Percentiles rank a stretch among this genome's conserved stretches.
phyloP scores from a whole-genome alignment of 2,113 vertebrate genomes.

The Ia io region DNA sequence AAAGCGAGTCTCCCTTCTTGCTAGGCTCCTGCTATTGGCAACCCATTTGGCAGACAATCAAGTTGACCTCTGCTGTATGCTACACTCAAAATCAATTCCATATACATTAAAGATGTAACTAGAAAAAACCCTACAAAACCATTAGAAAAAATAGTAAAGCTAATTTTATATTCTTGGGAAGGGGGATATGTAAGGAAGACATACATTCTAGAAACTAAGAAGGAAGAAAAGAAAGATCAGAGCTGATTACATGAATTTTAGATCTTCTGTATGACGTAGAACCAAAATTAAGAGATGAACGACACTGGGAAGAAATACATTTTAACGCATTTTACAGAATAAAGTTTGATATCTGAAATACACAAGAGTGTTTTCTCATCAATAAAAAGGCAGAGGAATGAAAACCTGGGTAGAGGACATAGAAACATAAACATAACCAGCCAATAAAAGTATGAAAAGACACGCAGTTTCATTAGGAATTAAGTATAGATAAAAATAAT shows the following conservation, averaged over 20 bases:
- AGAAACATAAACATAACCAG: not conserved
- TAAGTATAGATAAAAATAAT: not conserved
- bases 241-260: not conserved
- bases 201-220: not conserved
- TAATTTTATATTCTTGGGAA: constrained; percentile 3
- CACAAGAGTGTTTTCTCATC: not conserved
- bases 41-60: not conserved
- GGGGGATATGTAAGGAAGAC: not conserved
- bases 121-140: not conserved
- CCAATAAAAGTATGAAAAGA: not conserved
- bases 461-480: not conserved
- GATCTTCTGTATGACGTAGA: not conserved
- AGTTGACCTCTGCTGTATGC: not conserved
- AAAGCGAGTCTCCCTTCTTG: not conserved
- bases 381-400: not conserved
- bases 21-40: not conserved
- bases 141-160: constrained; percentile 1
- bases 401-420: not conserved
- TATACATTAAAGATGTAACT: not conserved
- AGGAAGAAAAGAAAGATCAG: not conserved
- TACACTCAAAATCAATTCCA: not conserved
- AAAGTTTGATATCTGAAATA: not conserved
- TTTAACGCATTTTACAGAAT: not conserved
- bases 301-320: not conserved
- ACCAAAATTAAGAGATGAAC: not conserved